phyloP scores from a whole-genome alignment of 2,113 vertebrate genomes.

The Dascyllus trimaculatus region DNA sequence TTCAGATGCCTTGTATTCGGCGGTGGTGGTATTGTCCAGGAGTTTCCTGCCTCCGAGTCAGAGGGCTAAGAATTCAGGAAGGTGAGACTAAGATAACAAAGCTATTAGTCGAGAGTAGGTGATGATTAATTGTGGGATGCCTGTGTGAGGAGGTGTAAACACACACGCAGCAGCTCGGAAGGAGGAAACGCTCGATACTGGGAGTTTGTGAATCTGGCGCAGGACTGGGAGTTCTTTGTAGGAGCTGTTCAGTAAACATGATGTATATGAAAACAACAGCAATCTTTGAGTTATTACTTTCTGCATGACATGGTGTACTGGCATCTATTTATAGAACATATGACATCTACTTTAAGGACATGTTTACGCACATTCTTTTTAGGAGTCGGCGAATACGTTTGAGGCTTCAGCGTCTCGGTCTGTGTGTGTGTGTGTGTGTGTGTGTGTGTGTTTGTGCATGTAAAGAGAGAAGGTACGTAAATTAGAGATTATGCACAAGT shows the following conservation, averaged over 20 bases:
- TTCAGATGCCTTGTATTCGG: conserved; percentile 28
- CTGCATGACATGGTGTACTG: conserved; percentile 26
- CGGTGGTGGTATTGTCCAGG: conserved; percentile 12
- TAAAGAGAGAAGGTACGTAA: conserved; percentile 67
- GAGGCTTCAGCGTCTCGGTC: conserved; percentile 39
- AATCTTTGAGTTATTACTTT: conserved; percentile 40
- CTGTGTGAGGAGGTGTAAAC: background rate
- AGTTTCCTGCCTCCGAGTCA: conserved; percentile 32
- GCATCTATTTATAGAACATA: conserved; percentile 49
- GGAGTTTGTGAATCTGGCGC: background rate
- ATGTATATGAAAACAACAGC: conserved; percentile 13
- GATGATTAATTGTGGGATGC: conserved; percentile 19
- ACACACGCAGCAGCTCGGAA: background rate
- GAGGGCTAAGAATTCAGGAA: conserved; percentile 27
- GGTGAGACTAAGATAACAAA: conserved; percentile 45
- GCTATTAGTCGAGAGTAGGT: conserved; percentile 1
- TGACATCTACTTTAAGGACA: conserved; percentile 53
- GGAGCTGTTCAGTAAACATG: background rate
- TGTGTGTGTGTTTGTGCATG: conserved; percentile 45
- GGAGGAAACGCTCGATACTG: background rate
- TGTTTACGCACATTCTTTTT: conserved; percentile 54
- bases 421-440: conserved; percentile 20
- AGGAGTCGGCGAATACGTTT: conserved; percentile 30
- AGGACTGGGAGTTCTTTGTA: background rate
- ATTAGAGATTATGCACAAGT: conserved; percentile 79